A percentile compares a stretch with the other conserved stretches of the same genome.
These are phyloP conservation scores for Cynocephalus volans DNA, from an alignment of 2,113 vertebrate species.

Conservation along the genomic window DNA sequence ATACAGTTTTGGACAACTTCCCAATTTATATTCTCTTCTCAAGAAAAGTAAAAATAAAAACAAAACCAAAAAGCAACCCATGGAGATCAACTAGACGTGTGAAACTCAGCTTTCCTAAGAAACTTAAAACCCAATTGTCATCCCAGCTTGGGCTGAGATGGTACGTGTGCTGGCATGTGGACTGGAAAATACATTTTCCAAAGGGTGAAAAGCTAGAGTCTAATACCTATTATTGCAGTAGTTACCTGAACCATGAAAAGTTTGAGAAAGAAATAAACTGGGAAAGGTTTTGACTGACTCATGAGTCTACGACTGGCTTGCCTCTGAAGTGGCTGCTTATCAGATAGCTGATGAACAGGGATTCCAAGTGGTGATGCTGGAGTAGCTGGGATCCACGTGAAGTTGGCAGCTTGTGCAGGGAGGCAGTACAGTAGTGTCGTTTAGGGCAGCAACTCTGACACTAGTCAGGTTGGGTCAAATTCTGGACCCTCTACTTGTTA, in stretches of 20 bases:
- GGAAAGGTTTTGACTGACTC: not conserved
- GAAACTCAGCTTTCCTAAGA: constrained; percentile 70
- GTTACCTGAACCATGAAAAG: not conserved
- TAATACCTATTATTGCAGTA: not conserved
- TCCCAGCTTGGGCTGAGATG: constrained; percentile 72
- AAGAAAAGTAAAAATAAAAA: constrained; percentile 64
- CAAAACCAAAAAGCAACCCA: constrained; percentile 38
- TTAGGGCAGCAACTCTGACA: not conserved
- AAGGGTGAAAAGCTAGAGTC: not conserved
- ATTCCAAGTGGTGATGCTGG: not conserved
- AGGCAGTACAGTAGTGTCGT: rapidly evolving
- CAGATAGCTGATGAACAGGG: not conserved
- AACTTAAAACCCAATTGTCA: constrained; percentile 70
- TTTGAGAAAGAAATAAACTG: constrained; percentile 1
- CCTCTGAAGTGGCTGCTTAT: not conserved
- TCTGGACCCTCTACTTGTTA: not conserved
- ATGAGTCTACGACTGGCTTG: not conserved
- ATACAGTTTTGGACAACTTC: constrained; percentile 63
- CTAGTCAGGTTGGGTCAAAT: not conserved
- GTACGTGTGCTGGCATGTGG: constrained; percentile 5
- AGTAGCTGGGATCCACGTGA: too few relatives aligned
- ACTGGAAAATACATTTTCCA: constrained; percentile 13
- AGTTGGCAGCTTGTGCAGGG: not conserved
- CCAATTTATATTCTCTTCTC: constrained; percentile 69
- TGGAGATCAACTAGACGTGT: constrained; percentile 69